These are phyloP conservation scores for Phalacrocorax carbo DNA, from an alignment of 2,113 vertebrate genomes.

Conservation along the genomic window DNA sequence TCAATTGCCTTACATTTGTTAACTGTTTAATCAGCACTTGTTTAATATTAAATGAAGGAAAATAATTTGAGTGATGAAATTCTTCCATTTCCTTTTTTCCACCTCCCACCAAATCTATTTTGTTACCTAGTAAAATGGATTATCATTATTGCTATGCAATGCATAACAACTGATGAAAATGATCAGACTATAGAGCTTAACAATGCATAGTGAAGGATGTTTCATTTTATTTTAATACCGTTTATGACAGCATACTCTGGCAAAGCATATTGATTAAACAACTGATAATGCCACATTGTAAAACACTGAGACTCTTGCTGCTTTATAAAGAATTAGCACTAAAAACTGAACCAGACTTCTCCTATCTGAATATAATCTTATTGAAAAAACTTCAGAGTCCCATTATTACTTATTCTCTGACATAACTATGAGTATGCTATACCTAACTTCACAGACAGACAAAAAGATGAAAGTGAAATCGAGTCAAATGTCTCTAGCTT, in stretches of 20 bases:
- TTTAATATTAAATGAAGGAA: not conserved
- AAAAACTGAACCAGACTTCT: not conserved
- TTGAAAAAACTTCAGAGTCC: not conserved
- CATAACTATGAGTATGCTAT: not conserved
- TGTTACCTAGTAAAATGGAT: not conserved
- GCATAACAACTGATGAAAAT: not conserved
- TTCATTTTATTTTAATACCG: conserved; percentile 5
- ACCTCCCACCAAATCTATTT: not conserved
- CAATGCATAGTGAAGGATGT: not conserved
- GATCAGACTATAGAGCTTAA: not conserved
- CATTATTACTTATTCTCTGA: not conserved
- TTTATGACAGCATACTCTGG: not conserved
- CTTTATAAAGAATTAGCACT: not conserved
- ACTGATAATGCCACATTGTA: not conserved
- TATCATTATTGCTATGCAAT: not conserved
- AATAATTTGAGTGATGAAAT: not conserved
- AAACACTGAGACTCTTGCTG: not conserved
- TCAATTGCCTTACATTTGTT: not conserved
- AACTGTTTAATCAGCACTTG: not conserved
- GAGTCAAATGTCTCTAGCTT: not conserved
- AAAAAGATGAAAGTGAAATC: not conserved
- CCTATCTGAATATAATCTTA: not conserved
- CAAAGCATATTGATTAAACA: conserved; percentile 19
- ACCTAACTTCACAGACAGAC: not conserved
- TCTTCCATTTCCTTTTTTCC: not conserved